Conservation (phyloP, 1,140 invertebrate genomes). For the Caenorhabditis briggsae region DNA sequence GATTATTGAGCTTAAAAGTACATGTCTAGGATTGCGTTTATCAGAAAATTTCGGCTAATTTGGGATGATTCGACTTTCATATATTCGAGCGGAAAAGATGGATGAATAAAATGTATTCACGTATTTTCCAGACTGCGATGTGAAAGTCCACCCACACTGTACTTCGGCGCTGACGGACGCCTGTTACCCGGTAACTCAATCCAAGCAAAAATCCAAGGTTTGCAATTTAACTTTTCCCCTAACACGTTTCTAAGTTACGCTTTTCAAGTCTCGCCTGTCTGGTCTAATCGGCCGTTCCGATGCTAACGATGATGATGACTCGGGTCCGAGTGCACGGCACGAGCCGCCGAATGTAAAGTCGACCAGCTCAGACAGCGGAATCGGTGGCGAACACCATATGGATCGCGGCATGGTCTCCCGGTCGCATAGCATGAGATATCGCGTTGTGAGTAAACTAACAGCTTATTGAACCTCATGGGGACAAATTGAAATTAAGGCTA, state of each 20-base stretch:
- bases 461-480: not conserved
- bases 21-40: too few species aligned
- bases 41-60: too few species aligned
- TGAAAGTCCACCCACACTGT: constrained; percentile 82
- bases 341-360: constrained; percentile 63
- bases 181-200: constrained; percentile 72
- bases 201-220: constrained; percentile 60
- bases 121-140: constrained; percentile 75
- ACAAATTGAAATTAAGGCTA: constrained; percentile 2
- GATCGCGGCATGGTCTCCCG: constrained; percentile 62
- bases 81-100: too few species aligned
- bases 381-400: constrained; percentile 69
- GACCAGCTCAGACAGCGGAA: constrained; percentile 72
- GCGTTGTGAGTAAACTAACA: constrained; percentile 38
- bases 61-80: too few species aligned
- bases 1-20: too few species aligned
- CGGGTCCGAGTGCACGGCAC: constrained; percentile 37
- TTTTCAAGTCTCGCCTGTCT: constrained; percentile 55
- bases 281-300: constrained; percentile 57
- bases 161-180: constrained; percentile 71
- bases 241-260: not conserved
- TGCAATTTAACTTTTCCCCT: not conserved
- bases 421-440: constrained; percentile 69
- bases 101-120: too few species aligned
- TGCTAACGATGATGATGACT: constrained; percentile 52